Evolutionary conservation across 2,888 invertebrate species (phyloP).

Genomic region (Keiferia lycopersicella): DNA sequence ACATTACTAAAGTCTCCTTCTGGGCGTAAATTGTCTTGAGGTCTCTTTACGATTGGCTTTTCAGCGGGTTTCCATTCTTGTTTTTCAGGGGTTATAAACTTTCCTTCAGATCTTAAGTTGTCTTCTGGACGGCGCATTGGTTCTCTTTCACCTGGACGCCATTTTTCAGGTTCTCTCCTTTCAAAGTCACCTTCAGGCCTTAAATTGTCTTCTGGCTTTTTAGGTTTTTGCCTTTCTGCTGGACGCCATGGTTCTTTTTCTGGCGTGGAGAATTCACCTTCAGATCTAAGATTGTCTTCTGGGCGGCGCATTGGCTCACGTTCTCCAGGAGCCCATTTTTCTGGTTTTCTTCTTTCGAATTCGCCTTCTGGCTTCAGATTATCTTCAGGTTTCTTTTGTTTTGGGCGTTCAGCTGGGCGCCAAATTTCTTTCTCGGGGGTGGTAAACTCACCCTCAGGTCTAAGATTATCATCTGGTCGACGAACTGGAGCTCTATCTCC

Average conservation of each 20-base stretch:
- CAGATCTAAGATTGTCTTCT: conserved; percentile 68
- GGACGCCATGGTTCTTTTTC: conserved; percentile 55
- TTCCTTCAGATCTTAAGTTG: conserved; percentile 78
- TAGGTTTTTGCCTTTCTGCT: conserved; percentile 65
- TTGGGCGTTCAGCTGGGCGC: conserved; percentile 64
- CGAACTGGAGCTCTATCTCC: conserved; percentile 72
- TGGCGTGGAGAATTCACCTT: conserved; percentile 65
- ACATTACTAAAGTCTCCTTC: conserved; percentile 81
- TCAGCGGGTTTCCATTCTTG: conserved; percentile 73
- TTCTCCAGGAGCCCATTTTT: conserved; percentile 61
- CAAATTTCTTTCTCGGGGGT: conserved; percentile 56
- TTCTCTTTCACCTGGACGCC: conserved; percentile 74
- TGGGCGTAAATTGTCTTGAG: conserved; percentile 78
- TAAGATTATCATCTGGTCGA: conserved; percentile 74
- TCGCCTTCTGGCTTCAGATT: conserved; percentile 74
- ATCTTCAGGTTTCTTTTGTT: conserved; percentile 79
- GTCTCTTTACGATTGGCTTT: conserved; percentile 60
- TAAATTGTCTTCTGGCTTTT: conserved; percentile 81
- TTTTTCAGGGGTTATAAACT: conserved; percentile 70
- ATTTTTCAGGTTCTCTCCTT: conserved; percentile 57
- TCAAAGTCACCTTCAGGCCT: conserved; percentile 82
- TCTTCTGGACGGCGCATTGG: conserved; percentile 66
- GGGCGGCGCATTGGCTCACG: conserved; percentile 44
- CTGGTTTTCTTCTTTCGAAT: conserved; percentile 53
- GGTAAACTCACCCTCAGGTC: conserved; percentile 74